phyloP scores from a whole-genome alignment of 2,113 vertebrate genomes.

The Mesoclemmys tuberculata region DNA sequence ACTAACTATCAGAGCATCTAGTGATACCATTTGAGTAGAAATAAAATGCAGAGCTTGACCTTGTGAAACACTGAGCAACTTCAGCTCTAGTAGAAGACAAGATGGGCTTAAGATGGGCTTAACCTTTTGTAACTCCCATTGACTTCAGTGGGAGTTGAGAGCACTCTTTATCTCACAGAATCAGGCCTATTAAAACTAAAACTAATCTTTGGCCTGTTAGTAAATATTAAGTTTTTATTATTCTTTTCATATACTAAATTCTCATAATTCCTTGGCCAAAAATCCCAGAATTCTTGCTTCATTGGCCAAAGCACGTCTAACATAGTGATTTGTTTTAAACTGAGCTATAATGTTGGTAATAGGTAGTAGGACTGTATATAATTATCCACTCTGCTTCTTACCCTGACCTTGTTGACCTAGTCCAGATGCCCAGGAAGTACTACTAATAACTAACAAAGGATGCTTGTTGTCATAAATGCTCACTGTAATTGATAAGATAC shows the following conservation, averaged over 20 bases:
- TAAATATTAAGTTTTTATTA: not conserved
- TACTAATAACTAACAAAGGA: not conserved
- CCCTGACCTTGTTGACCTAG: not conserved
- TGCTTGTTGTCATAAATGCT: not conserved
- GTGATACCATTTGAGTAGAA: conserved; percentile 18
- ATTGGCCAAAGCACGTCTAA: not conserved
- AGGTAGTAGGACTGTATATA: not conserved
- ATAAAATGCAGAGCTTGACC: conserved; percentile 12
- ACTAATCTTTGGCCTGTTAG: not conserved
- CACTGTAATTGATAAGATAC: not conserved
- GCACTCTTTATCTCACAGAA: not conserved
- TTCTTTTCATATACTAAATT: not conserved
- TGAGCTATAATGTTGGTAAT: not conserved
- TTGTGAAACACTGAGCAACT: conserved; percentile 39
- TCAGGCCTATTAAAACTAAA: not conserved
- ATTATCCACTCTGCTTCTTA: not conserved
- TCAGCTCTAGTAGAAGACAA: conserved; percentile 8
- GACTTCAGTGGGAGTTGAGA: not conserved
- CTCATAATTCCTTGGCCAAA: not conserved
- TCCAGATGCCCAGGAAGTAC: not conserved
- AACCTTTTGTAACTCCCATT: conserved; percentile 4
- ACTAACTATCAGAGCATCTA: conserved; percentile 45
- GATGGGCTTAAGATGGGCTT: not conserved
- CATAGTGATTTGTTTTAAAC: not conserved
- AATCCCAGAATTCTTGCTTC: not conserved